These are phyloP conservation scores for Agrochola lota DNA, from an alignment of 2,888 invertebrate genomes.

Conservation along the genomic window DNA sequence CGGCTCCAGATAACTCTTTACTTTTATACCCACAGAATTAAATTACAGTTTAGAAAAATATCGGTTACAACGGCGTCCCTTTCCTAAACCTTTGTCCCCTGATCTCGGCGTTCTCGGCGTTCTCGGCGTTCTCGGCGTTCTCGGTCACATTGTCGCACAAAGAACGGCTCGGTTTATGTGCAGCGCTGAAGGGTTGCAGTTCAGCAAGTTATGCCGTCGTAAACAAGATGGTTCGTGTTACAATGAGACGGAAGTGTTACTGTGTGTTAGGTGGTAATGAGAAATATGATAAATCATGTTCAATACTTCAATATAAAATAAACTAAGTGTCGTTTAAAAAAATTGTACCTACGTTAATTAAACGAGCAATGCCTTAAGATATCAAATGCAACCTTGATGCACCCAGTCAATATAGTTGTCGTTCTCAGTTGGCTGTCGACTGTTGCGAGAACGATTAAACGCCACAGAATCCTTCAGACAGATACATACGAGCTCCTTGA, in stretches of 20 bases:
- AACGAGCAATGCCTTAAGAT: no score
- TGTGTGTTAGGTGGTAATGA: not conserved
- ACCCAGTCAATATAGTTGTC: no score
- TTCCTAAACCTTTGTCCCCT: not conserved
- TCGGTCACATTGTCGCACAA: slow-evolving; percentile 15
- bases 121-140: not conserved
- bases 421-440: not conserved
- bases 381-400: not conserved
- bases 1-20: slow-evolving; percentile 46
- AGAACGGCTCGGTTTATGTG: slow-evolving; percentile 5
- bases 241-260: slow-evolving; percentile 13
- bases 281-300: not conserved
- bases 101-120: not conserved
- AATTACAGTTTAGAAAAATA: slow-evolving; percentile 57
- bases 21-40: slow-evolving; percentile 36
- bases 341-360: no score
- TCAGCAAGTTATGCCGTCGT: slow-evolving; percentile 24
- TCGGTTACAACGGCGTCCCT: slow-evolving; percentile 42
- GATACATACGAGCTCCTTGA: not conserved
- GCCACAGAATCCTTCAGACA: not conserved
- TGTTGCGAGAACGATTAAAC: not conserved
- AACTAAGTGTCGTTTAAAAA: no score
- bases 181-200: slow-evolving; percentile 24
- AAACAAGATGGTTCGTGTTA: slow-evolving; percentile 25
- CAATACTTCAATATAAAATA: no score